Evolutionary conservation across 2,888 invertebrate species (phyloP), one percentile per base, ranked within the genome.

Genomic region (Microctonus hyperodae): DNA sequence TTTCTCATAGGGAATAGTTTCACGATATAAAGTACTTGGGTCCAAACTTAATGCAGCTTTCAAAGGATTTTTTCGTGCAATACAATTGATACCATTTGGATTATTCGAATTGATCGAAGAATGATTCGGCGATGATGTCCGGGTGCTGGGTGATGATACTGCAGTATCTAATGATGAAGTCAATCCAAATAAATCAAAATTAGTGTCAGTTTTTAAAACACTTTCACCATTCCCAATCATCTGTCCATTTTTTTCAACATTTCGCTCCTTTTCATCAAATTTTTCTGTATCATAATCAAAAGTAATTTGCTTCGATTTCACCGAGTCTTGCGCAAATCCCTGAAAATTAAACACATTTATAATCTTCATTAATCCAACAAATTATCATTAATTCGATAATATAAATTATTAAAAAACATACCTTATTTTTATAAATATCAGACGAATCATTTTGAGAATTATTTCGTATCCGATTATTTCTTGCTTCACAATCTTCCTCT

Each of bases 1-100:
- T 68, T 83, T 83, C 50, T 83, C 83, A 64, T 82, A 82, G 0
- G 83, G 81, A 69, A 81, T 81, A 20, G 78, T 77, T 2, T 77
- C 80, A 23, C 79, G 78, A 65, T 79, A 81, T 4, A 85, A 74
- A 0, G 82, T 77, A 53, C 83, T 81, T 0, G 85, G 82, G 69
- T 86, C 86, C 57, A 86, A 74, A 33, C 85, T 84, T 23, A 85
- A 77, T 0, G 83, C 82, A 2, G 83, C 83, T 72, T 83, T 85
- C 40, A 85, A 73, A n/a, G 82, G 78, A 66, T 73, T 83, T 62
- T 83, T 83, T 51, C 77, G 75, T n/a, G 80, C 66, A 55, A 83
- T 76, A 22, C 83, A 83, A 63, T 83, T 83, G 7, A 80, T 76
- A 53, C 80, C 80, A 48, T 75, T 77, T 1, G 75, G 7, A 51